phyloP scores from a whole-genome alignment of 2,888 invertebrate species.

The Tipula vernalis region DNA sequence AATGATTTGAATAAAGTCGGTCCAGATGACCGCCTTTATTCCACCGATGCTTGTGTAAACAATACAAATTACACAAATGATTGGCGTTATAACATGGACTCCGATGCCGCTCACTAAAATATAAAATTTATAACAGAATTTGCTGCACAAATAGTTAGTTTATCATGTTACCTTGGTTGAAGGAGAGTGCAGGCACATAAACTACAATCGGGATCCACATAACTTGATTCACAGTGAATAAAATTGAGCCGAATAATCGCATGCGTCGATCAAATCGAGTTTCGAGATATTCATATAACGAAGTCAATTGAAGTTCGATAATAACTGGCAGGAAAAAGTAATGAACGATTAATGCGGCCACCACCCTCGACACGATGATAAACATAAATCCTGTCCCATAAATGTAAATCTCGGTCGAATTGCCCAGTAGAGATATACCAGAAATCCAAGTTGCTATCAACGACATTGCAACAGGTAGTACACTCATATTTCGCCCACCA shows the following conservation, averaged over 20 bases:
- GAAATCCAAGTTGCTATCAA: constrained; percentile 27
- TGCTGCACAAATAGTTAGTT: not conserved
- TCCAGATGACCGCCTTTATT: constrained; percentile 70
- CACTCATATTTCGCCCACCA: not conserved
- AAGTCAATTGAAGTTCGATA: constrained; percentile 54
- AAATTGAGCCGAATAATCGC: constrained; percentile 53
- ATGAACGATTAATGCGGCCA: constrained; percentile 43
- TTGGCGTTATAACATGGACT: constrained; percentile 66
- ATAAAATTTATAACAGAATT: not conserved
- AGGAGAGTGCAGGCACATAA: constrained; percentile 64
- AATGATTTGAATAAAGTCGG: constrained; percentile 65
- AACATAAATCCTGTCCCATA: constrained; percentile 64
- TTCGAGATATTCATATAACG: constrained; percentile 68
- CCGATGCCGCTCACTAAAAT: constrained; percentile 46
- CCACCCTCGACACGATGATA: constrained; percentile 30
- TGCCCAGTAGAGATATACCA: constrained; percentile 50
- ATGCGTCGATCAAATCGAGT: constrained; percentile 55
- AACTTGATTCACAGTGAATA: constrained; percentile 24
- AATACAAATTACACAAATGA: constrained; percentile 65
- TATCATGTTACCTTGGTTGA: constrained; percentile 44
- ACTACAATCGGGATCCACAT: constrained; percentile 35
- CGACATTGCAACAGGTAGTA: not conserved
- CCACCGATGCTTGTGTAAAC: constrained; percentile 86
- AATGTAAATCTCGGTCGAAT: constrained; percentile 66
- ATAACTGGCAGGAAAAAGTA: constrained; percentile 56